phyloP scores from a whole-genome alignment of 2,888 invertebrate genomes.

The Phortica magna region DNA sequence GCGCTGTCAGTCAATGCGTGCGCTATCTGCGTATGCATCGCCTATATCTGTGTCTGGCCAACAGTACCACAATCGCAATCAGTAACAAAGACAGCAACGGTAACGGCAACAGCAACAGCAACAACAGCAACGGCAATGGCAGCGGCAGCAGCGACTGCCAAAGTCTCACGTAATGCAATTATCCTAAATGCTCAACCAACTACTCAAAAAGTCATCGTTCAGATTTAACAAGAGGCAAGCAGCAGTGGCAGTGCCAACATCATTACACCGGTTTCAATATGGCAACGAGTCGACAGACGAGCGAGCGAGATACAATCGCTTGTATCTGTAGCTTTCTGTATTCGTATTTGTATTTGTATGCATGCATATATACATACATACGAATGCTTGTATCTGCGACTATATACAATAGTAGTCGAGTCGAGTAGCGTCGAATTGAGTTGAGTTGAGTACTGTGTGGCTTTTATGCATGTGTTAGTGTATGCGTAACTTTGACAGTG shows the following conservation, averaged over 20 bases:
- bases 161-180: slow-evolving; percentile 70
- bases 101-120: slow-evolving; percentile 17
- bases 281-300: too few relatives aligned
- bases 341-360: neutral
- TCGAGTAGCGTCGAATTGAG: too few relatives aligned
- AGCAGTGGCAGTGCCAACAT: slow-evolving; percentile 36
- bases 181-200: slow-evolving; percentile 73
- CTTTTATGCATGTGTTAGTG: slow-evolving; percentile 51
- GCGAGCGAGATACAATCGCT: slow-evolving; percentile 8
- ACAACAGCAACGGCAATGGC: slow-evolving; percentile 5
- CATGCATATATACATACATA: slow-evolving; percentile 2
- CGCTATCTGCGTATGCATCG: slow-evolving; percentile 46
- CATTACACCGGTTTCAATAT: slow-evolving; percentile 8
- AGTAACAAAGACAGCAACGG: slow-evolving; percentile 25
- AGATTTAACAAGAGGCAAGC: slow-evolving; percentile 71
- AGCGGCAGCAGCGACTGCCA: slow-evolving; percentile 27
- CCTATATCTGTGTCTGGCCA: slow-evolving; percentile 24
- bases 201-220: slow-evolving; percentile 75
- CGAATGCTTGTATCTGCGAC: neutral
- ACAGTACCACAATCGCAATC: slow-evolving; percentile 53
- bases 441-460: neutral
- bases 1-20: slow-evolving; percentile 56
- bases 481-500: slow-evolving; percentile 38
- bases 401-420: neutral
- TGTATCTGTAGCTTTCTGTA: slow-evolving; percentile 28